Percentiles rank a stretch among this genome's conserved stretches.
Conservation (phyloP, 2,888 invertebrate species). For the Conus canariensis region DNA sequence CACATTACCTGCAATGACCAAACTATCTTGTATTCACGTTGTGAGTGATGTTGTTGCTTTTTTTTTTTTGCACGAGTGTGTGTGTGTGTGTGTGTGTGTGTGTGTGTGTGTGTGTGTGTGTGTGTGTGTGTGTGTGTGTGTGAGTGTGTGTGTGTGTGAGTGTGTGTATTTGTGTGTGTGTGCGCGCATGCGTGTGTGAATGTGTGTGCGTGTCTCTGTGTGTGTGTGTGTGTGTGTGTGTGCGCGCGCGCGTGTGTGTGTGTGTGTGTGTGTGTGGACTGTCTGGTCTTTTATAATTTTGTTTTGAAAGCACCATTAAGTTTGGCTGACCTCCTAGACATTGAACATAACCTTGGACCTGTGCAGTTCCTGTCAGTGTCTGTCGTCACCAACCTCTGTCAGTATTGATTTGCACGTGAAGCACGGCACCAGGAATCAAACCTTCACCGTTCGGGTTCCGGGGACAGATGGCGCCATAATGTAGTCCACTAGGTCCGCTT, state of each 20-base stretch:
- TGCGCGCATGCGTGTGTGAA: neutral
- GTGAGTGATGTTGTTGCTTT: neutral
- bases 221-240: neutral
- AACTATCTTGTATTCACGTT: too few relatives aligned
- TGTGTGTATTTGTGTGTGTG: neutral
- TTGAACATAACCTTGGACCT: too few relatives aligned
- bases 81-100: neutral
- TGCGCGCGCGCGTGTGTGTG: neutral
- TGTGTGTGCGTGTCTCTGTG: conserved; percentile 14
- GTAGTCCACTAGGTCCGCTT: too few relatives aligned
- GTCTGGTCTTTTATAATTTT: neutral
- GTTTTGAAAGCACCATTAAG: neutral
- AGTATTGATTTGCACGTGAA: too few relatives aligned
- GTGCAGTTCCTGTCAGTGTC: too few relatives aligned
- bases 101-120: conserved; percentile 2
- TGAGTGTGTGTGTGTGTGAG: conserved; percentile 4
- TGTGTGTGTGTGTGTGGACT: neutral
- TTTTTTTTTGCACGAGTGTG: neutral
- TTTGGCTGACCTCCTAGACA: too few relatives aligned
- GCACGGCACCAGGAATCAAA: too few relatives aligned
- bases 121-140: neutral
- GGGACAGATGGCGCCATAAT: too few relatives aligned
- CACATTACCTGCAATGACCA: too few relatives aligned
- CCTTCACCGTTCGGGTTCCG: too few relatives aligned
- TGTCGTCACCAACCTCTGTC: too few relatives aligned